These are phyloP conservation scores for Drosophila pachea DNA, from an alignment of 1,140 invertebrate species.

Conservation along the genomic window DNA sequence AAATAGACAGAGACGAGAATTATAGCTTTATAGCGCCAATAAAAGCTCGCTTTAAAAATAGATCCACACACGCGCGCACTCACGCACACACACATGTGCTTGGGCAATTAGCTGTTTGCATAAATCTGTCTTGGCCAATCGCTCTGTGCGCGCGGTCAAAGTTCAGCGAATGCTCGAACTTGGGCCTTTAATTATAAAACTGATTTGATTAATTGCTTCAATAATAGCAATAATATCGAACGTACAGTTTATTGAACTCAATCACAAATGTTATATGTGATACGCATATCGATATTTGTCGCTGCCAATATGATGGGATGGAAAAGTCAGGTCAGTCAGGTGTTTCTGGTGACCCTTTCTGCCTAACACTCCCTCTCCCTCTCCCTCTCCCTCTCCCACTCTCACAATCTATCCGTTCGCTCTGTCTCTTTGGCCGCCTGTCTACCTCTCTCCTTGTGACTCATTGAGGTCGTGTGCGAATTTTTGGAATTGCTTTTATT, in stretches of 20 bases:
- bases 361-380: constrained; percentile 3
- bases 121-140: neutral
- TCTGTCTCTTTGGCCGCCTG: neutral
- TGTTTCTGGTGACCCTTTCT: constrained; percentile 33
- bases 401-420: too few species aligned
- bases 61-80: too few species aligned
- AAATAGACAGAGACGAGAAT: constrained; percentile 15
- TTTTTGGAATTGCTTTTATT: constrained; percentile 75
- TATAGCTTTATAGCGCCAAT: constrained; percentile 9
- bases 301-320: constrained; percentile 21
- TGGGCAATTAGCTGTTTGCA: neutral
- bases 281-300: constrained; percentile 22
- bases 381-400: neutral
- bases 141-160: constrained; percentile 8
- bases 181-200: constrained; percentile 16
- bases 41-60: neutral
- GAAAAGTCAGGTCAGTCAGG: constrained; percentile 2
- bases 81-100: too few species aligned
- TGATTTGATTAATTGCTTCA: constrained; percentile 31
- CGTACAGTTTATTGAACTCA: constrained; percentile 14
- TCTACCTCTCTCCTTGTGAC: constrained; percentile 42
- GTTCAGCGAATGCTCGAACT: neutral
- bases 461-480: constrained; percentile 75
- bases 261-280: constrained; percentile 28
- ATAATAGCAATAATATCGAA: constrained; percentile 5